Evolutionary conservation across 2,888 invertebrate species (phyloP), one percentile per base, ranked within the genome.

Genomic region (Tipula helvola): DNA sequence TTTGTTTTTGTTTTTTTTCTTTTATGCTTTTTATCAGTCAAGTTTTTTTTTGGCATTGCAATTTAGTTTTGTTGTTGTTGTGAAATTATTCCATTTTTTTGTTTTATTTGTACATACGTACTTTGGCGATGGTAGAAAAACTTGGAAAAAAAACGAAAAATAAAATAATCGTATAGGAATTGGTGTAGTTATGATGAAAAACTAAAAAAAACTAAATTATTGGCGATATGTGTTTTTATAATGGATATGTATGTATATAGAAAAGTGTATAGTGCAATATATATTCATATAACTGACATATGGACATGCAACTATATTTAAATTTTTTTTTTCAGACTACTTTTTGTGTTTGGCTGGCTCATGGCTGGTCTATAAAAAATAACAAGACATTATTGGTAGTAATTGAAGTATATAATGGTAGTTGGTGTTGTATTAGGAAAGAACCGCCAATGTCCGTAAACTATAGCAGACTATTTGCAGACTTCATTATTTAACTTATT

Each of bases 241-340:
- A 7, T 84, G 36, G 36, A 83, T 83, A 28, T 16, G 44, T 83
- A 28, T 16, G 44, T 44, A 44, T 39, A 39, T 28, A 28, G 28
- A 28, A 28, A 28, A 28, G 28, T 28, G 28, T 28, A 16, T 52
- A 16, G n/a, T n/a, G n/a, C n/a, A 52, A 52, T 10, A 16, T 52
- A 36, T 36, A 36, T 83, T 83, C 83, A 39, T 84, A 39, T 39
- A 36, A 39, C 84, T 84, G 84, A 84, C 84, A 84, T 41, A 39
- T 84, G 41, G 41, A 84, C 84, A 84, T 84, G 84, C 84, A 84
- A 84, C 84, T 36, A 84, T n/a, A 84, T 83, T 83, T 39, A n/a
- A 84, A 28, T 28, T 28, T 41, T 39, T 39, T 83, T 83, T 57
- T 57, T 57, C 52, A 39, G 7, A 39, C 39, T 16, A 5, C 8